Evolutionary conservation across 2,113 vertebrate genomes (phyloP).

Genomic region (Pristiophorus japonicus): DNA sequence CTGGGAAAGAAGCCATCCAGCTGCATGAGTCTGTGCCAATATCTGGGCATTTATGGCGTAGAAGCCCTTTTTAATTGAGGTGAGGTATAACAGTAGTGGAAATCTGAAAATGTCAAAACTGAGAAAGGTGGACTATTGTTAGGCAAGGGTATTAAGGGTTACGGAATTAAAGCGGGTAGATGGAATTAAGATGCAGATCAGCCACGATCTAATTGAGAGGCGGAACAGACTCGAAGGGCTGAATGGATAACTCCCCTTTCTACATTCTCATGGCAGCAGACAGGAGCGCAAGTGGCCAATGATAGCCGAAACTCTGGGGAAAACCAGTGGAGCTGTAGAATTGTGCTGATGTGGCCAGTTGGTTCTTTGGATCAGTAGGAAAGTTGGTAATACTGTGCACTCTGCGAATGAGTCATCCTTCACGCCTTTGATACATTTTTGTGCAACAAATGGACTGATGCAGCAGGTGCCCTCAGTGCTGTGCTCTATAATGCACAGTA

Average conservation of each 20-base stretch:
- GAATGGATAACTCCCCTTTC: neutral
- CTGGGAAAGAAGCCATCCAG: too few species aligned
- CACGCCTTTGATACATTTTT: neutral
- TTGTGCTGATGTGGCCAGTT: neutral
- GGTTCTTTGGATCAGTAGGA: neutral
- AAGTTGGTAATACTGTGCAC: neutral
- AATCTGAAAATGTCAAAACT: neutral
- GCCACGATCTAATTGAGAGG: neutral
- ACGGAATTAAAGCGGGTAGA: neutral
- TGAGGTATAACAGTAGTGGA: neutral
- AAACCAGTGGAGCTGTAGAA: neutral
- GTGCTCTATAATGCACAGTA: neutral
- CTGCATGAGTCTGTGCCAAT: too few species aligned
- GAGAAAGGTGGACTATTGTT: too few species aligned
- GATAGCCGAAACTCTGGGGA: neutral
- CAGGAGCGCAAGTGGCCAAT: neutral
- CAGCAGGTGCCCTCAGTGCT: neutral
- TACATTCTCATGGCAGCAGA: neutral
- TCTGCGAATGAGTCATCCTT: neutral
- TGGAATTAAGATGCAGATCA: neutral
- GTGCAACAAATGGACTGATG: neutral
- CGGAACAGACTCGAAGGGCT: neutral
- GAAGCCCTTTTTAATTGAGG: neutral
- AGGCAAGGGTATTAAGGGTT: neutral
- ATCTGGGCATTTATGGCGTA: too few species aligned